phyloP scores from a whole-genome alignment of 2,797 vertebrate species.

The Eupleurogrammus muticus region DNA sequence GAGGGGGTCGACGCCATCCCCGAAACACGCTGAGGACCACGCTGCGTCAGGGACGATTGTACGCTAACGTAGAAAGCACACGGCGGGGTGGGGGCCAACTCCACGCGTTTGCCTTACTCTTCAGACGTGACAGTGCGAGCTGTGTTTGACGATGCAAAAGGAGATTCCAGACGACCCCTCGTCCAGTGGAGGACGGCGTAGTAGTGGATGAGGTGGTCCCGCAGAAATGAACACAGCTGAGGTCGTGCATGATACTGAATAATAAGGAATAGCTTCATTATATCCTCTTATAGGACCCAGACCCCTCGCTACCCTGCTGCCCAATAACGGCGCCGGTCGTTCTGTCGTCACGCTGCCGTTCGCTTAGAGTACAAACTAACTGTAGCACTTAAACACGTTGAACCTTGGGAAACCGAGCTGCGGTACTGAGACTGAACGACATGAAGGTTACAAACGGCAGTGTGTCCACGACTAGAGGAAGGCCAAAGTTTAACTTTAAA shows the following conservation, averaged over 20 bases:
- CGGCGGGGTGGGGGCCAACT: slow-evolving; percentile 7
- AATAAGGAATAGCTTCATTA: slow-evolving; percentile 22
- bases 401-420: slow-evolving; percentile 6
- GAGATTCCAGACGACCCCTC: slow-evolving; percentile 62
- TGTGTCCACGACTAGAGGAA: not conserved
- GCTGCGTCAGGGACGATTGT: slow-evolving; percentile 66
- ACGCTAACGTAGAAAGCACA: slow-evolving; percentile 66
- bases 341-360: slow-evolving; percentile 1
- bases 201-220: slow-evolving; percentile 22
- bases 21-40: slow-evolving; percentile 38
- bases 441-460: slow-evolving; percentile 1
- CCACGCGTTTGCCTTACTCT: slow-evolving; percentile 48
- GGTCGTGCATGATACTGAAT: slow-evolving; percentile 34
- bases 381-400: slow-evolving; percentile 48
- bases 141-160: slow-evolving; percentile 55
- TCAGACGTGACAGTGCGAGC: slow-evolving; percentile 53
- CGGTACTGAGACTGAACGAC: not conserved
- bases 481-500: slow-evolving; percentile 16
- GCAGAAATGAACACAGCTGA: slow-evolving; percentile 42
- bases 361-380: slow-evolving; percentile 13
- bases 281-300: slow-evolving; percentile 36
- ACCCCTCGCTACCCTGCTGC: slow-evolving; percentile 24
- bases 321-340: slow-evolving; percentile 3
- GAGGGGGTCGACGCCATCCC: slow-evolving; percentile 70
- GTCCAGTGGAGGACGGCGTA: slow-evolving; percentile 27